These are phyloP conservation scores for Mohoua ochrocephala DNA, from an alignment of 2,113 vertebrate genomes.

Conservation along the genomic window DNA sequence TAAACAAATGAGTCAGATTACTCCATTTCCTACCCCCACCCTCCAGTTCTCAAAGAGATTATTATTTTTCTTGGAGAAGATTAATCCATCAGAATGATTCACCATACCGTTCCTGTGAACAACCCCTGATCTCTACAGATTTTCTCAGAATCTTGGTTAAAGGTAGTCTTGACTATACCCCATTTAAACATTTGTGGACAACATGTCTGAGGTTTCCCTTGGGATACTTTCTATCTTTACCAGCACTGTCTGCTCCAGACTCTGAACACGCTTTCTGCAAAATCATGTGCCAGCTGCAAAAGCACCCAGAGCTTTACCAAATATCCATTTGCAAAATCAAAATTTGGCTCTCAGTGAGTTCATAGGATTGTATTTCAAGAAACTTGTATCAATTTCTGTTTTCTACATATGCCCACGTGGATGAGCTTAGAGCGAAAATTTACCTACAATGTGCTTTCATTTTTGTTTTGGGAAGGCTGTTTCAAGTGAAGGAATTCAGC, in stretches of 20 bases:
- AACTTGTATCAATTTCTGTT: not conserved
- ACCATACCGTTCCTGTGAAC: not conserved
- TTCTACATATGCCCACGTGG: not conserved
- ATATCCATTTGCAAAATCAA: not conserved
- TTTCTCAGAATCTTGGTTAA: not conserved
- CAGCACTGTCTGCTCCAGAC: not conserved
- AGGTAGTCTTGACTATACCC: not conserved
- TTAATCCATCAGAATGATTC: not conserved
- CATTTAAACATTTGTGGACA: not conserved
- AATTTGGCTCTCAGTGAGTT: not conserved
- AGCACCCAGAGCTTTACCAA: not conserved
- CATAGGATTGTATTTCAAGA: not conserved
- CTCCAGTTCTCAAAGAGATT: not conserved
- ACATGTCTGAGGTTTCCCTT: not conserved
- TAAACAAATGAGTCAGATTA: not conserved
- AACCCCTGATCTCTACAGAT: not conserved
- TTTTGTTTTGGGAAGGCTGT: not conserved
- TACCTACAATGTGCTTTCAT: rapidly evolving
- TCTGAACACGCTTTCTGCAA: not conserved
- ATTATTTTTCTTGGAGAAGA: not conserved
- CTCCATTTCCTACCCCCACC: not conserved
- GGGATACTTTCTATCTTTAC: not conserved
- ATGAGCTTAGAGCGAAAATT: not conserved
- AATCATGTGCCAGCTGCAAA: not conserved
- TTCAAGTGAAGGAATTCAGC: not conserved